Base-by-base conservation (phyloP, 2,797 vertebrate species). In the Dromococcyx pavoninus region DNA sequence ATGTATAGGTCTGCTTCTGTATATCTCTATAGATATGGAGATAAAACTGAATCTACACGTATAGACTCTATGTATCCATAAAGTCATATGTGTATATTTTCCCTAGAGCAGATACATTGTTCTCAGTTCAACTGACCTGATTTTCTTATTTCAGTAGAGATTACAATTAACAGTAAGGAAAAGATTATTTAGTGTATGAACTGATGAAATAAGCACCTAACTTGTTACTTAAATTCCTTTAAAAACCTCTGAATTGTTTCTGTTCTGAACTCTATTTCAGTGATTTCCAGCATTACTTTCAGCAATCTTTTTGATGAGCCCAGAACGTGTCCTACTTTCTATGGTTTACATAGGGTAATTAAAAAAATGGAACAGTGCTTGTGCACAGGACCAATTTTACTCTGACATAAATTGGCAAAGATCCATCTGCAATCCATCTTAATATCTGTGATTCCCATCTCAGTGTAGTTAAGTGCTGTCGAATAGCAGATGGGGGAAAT, bases 401-500 rank as follows among this genome's bases (percentile, higher is more conserved):
- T 85, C 77, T 35, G 44, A 50, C 30, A 79, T 6, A 60, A 79
- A 48, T 44, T 85, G 64, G 84, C 74, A 79, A 7, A 76, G 93
- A 74, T 82, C 53, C 64, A 74, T 76, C 35, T 54, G 11, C 30
- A 13, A 41, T 41, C 39, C 14, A 14, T 41, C 88, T 84, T 91
- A 71, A 50, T 84, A 94, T 81, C 62, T 84, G 57, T 5, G 30
- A 65, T 90, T 81, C 15, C 24, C 5, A 37, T 91, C 44, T 77
- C 18, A 41, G 7, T 58, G 30, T 50, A 91, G 64, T 35, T 44
- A 78, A 88, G 10, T 44, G n/a, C 48, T 87, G 61, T 80, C 53
- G 91, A 94, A 76, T 17, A 86, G 33, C 85, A 94, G 85, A 95
- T 88, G 76, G 24, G 11, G 19, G 11, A 83, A 93, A 79, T 88